Conservation (phyloP, 1,140 invertebrate genomes). For the Phymastichus coffea region DNA sequence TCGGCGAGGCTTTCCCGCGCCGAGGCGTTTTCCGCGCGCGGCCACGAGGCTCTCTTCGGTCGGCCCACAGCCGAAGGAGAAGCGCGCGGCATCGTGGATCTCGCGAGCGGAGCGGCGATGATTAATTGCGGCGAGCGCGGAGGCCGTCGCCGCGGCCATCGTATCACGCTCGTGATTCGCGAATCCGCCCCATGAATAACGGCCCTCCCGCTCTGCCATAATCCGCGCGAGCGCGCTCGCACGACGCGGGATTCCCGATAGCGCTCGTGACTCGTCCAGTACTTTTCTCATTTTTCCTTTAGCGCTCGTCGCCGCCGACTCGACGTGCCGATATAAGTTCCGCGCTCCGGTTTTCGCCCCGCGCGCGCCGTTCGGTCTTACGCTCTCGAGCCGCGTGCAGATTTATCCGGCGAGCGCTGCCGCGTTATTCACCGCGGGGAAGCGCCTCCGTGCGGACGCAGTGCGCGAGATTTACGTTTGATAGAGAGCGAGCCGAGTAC, state of each 20-base stretch:
- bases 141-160: constrained; percentile 17
- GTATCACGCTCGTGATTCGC: constrained; percentile 7
- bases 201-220: not conserved
- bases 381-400: not conserved
- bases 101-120: not conserved
- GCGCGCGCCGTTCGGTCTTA: not conserved
- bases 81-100: constrained; percentile 9
- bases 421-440: not conserved
- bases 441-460: not conserved
- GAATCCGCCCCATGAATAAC: not conserved
- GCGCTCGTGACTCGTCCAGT: constrained; percentile 10
- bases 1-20: too few species aligned
- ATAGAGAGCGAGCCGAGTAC: too few species aligned
- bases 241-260: constrained; percentile 25
- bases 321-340: too few species aligned
- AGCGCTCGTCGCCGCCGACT: not conserved
- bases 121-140: constrained; percentile 17
- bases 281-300: not conserved
- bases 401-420: not conserved
- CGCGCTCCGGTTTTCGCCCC: constrained; percentile 6
- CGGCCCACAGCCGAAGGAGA: too few species aligned
- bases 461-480: not conserved
- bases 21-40: constrained; percentile 14
- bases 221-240: not conserved
- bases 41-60: constrained; percentile 35